Percentiles rank a stretch among this genome's conserved stretches.
These are phyloP conservation scores for Oceanodroma tethys DNA, from an alignment of 2,113 vertebrate genomes.

Conservation along the genomic window DNA sequence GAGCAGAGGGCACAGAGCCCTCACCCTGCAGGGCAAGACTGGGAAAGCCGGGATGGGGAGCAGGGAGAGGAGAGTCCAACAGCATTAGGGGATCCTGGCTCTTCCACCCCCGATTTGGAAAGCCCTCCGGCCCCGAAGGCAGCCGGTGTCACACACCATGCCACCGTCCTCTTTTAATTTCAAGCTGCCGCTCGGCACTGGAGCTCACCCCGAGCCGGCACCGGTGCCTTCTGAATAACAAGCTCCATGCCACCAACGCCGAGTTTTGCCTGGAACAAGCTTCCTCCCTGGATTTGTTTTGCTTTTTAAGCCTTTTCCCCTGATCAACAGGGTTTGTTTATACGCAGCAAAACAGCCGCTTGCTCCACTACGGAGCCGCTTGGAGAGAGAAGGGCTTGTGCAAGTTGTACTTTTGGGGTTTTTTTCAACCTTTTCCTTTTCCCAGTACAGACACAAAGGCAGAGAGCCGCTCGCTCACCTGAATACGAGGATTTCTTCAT, in stretches of 20 bases:
- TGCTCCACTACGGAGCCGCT: neutral
- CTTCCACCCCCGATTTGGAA: fast-evolving
- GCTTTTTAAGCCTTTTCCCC: neutral
- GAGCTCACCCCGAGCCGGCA: neutral
- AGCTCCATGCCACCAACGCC: neutral
- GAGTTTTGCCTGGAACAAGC: neutral
- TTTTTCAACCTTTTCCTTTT: neutral
- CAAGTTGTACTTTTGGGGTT: fast-evolving
- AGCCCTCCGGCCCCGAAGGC: neutral
- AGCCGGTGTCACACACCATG: neutral
- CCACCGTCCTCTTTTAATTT: fast-evolving
- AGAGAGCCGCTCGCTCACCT: constrained; percentile 43
- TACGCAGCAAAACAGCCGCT: fast-evolving
- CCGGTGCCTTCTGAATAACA: neutral
- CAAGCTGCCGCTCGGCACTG: neutral
- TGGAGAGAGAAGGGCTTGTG: too few species aligned
- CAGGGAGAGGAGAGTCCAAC: fast-evolving
- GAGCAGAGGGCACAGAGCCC: neutral
- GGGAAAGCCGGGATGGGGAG: neutral
- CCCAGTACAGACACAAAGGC: neutral
- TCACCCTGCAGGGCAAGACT: fast-evolving
- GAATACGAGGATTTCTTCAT: constrained; percentile 63
- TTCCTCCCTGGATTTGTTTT: neutral
- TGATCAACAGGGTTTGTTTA: neutral
- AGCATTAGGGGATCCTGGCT: neutral